phyloP scores from a whole-genome alignment of 2,113 vertebrate species.

The Pao palembangensis region DNA sequence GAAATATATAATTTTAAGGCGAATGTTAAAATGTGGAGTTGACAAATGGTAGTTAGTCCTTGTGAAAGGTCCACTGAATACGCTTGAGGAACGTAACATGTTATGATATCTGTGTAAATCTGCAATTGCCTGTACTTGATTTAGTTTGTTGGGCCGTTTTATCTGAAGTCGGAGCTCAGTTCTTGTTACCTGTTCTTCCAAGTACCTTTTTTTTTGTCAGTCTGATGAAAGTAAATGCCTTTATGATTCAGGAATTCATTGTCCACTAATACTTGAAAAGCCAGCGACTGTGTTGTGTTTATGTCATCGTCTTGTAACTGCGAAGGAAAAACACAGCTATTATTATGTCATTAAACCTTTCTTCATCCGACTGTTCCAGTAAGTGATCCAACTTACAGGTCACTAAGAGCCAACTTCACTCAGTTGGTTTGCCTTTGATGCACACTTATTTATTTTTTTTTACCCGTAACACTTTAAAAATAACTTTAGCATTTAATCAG shows the following conservation, averaged over 20 bases:
- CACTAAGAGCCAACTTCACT: too few relatives aligned
- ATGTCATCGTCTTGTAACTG: too few relatives aligned
- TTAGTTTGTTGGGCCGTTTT: constrained; percentile 38
- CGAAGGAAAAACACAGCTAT: too few relatives aligned
- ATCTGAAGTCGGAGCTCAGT: constrained; percentile 19
- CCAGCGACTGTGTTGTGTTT: too few relatives aligned
- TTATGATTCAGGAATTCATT: constrained; percentile 20
- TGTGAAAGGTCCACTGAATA: constrained; percentile 22
- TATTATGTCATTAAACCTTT: too few relatives aligned
- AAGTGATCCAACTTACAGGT: too few relatives aligned
- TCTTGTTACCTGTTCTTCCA: constrained; percentile 36
- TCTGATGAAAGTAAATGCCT: constrained; percentile 54
- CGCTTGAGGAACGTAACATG: constrained; percentile 23
- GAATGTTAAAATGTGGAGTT: constrained; percentile 28
- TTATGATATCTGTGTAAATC: constrained; percentile 28
- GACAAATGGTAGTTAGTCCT: constrained; percentile 36
- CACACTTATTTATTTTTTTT: too few relatives aligned
- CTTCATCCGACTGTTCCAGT: too few relatives aligned
- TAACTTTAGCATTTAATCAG: too few relatives aligned
- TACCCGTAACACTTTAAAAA: too few relatives aligned
- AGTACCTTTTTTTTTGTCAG: constrained; percentile 40
- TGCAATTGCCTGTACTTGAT: constrained; percentile 24
- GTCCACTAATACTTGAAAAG: not conserved
- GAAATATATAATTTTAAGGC: constrained; percentile 33
- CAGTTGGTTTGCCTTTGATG: too few relatives aligned